Base-by-base conservation (phyloP, 2,888 invertebrate species). In the Beris chalybata region DNA sequence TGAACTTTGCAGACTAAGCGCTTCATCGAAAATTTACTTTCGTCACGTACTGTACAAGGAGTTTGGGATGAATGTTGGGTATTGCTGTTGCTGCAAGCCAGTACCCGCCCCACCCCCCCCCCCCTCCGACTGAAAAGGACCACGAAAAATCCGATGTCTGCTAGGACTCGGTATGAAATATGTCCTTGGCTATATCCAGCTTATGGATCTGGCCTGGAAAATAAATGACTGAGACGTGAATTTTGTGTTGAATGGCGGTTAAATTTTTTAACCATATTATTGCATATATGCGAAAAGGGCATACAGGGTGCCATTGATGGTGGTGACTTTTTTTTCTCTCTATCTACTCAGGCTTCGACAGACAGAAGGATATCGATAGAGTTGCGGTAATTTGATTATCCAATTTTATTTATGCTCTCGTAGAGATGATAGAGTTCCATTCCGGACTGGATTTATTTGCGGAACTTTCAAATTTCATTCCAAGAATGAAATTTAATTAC, bases 11-110 rank as follows among this genome's bases (percentile, higher is more conserved):
- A 55, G 57, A 54, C 52, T 56, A 65, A 61, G 61, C 57, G 65
- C 59, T 65, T 65, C 65, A 59, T 61, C 53, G 61, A 63, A 61
- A 68, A 59, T 68, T 66, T 63, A 68, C 68, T 68, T 65, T 68
- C 65, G 59, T 65, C 68, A 68, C 68, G 68, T 68, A 65, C 64
- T 61, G 52, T 50, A 50, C 5, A 7, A 9, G 12, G 38, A 50
- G 30, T 30, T 11, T 38, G 31, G 32, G 3, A 44, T 22, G 29
- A 12, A 5, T 5, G 30, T 29, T 15, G 5, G 5, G 29, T 3
- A 22, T 22, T 22, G 22, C 22, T 22, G 22, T 22, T 22, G 22
- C 22, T 22, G 22, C 22, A 22, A 22, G 3, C 22, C 22, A 22
- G 3, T n/a, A n/a, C n/a, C n/a, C n/a, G n/a, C n/a, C n/a, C n/a